phyloP scores from a whole-genome alignment of 2,888 invertebrate genomes.

The Scaptomyza cyrtandrae region DNA sequence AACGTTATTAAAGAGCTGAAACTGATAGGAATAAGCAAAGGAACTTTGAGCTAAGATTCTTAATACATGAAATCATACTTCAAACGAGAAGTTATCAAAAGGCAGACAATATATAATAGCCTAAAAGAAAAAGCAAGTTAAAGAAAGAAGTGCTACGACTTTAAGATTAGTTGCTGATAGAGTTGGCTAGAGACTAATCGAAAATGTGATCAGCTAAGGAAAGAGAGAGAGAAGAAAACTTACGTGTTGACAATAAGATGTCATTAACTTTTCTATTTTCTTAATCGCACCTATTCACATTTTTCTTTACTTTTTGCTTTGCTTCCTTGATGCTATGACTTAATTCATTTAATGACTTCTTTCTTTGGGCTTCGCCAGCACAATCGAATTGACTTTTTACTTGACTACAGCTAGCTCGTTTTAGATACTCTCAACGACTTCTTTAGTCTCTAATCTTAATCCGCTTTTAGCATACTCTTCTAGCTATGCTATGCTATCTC shows the following conservation, averaged over 20 bases:
- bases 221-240: too few species aligned
- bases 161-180: too few species aligned
- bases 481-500: neutral
- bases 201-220: too few species aligned
- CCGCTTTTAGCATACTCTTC: neutral
- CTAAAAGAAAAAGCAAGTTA: too few species aligned
- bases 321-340: neutral
- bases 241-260: neutral
- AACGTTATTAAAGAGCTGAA: neutral
- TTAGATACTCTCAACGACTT: neutral
- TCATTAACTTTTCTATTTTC: neutral
- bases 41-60: neutral
- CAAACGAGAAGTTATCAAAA: too few species aligned
- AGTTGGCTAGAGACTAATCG: too few species aligned
- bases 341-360: neutral
- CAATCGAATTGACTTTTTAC: neutral
- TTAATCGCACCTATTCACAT: neutral
- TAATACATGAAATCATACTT: too few species aligned
- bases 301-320: neutral
- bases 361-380: neutral
- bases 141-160: too few species aligned
- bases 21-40: neutral
- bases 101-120: too few species aligned
- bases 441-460: neutral
- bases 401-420: neutral